phyloP scores from a whole-genome alignment of 1,140 invertebrate species.

The Drosophila novamexicana region DNA sequence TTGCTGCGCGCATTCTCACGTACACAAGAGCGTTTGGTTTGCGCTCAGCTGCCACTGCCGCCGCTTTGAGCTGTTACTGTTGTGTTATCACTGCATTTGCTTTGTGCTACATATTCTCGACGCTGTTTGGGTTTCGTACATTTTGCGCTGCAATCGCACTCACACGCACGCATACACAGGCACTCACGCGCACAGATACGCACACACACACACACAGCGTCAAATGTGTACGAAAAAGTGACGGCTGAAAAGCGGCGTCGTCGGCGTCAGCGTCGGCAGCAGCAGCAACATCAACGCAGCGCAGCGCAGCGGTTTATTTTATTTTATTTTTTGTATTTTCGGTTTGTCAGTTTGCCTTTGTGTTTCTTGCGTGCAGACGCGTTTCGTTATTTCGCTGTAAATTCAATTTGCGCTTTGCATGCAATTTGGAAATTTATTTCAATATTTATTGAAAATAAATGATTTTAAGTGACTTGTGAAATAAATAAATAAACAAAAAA shows the following conservation, averaged over 20 bases:
- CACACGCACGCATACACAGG: background rate
- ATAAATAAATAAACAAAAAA: background rate
- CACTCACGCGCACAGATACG: slow-evolving; percentile 17
- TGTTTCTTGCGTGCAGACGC: slow-evolving; percentile 74
- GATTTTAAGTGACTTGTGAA: slow-evolving; percentile 22
- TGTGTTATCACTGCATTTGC: slow-evolving; percentile 75
- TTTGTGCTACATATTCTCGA: slow-evolving; percentile 62
- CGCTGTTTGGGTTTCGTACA: slow-evolving; percentile 46
- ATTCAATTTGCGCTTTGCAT: slow-evolving; percentile 18
- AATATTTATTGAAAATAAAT: slow-evolving; percentile 8
- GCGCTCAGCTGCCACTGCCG: slow-evolving; percentile 59
- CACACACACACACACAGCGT: background rate
- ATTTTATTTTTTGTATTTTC: slow-evolving; percentile 43
- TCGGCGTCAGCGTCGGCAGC: slow-evolving; percentile 22
- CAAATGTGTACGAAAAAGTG: slow-evolving; percentile 43
- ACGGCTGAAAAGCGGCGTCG: slow-evolving; percentile 33
- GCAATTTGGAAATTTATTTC: slow-evolving; percentile 2
- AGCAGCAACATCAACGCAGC: slow-evolving; percentile 34
- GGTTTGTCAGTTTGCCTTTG: slow-evolving; percentile 66
- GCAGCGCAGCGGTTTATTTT: slow-evolving; percentile 18
- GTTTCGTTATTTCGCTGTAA: slow-evolving; percentile 49
- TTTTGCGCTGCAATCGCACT: slow-evolving; percentile 52
- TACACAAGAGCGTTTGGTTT: slow-evolving; percentile 51
- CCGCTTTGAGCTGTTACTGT: slow-evolving; percentile 29
- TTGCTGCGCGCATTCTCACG: slow-evolving; percentile 72